Conservation (phyloP, 2,888 invertebrate species). For the Netelia fuscicornis region DNA sequence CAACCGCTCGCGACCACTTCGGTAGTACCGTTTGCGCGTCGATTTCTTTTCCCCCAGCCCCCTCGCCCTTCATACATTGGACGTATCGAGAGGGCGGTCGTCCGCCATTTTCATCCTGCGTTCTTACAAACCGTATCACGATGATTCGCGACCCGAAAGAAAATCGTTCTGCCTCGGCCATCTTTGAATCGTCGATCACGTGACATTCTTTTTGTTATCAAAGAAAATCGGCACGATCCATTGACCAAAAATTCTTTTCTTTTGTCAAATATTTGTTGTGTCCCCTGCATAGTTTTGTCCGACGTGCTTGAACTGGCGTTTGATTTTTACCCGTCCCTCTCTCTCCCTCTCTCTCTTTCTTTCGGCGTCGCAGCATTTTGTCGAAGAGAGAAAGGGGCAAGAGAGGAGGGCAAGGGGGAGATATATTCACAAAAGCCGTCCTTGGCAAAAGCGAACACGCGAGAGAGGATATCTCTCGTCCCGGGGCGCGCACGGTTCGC, state of each 20-base stretch:
- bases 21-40: constrained; percentile 63
- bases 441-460: constrained; percentile 64
- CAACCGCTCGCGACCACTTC: constrained; percentile 49
- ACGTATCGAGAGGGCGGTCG: constrained; percentile 24
- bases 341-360: too few relatives aligned
- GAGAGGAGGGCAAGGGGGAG: neutral
- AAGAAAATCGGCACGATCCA: too few relatives aligned
- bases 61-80: constrained; percentile 40
- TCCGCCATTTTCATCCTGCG: constrained; percentile 65
- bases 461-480: constrained; percentile 50
- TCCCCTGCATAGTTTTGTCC: constrained; percentile 29
- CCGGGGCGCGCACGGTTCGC: constrained; percentile 33
- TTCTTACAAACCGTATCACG: constrained; percentile 40
- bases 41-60: constrained; percentile 18
- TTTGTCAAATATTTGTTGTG: constrained; percentile 6
- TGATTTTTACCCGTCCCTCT: constrained; percentile 25
- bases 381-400: too few relatives aligned
- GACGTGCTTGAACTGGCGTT: constrained; percentile 60
- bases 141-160: neutral
- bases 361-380: too few relatives aligned
- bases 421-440: constrained; percentile 66
- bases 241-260: neutral
- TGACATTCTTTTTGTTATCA: neutral
- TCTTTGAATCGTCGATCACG: neutral
- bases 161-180: neutral